phyloP scores from a whole-genome alignment of 2,113 vertebrate species.

The Nothocercus nigrocapillus region DNA sequence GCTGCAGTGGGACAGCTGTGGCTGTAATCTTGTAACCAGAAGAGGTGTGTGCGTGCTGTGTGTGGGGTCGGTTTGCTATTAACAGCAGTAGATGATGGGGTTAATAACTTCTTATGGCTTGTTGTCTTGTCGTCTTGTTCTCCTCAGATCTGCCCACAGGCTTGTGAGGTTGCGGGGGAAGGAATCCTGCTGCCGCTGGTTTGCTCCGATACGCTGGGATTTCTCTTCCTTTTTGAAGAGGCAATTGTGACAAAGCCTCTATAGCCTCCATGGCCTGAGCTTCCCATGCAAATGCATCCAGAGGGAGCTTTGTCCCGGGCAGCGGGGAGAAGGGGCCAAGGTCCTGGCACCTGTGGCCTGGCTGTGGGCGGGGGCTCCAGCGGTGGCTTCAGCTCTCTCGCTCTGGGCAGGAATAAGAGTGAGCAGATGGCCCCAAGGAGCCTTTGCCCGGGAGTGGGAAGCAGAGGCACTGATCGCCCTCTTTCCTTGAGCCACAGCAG shows the following conservation, averaged over 20 bases:
- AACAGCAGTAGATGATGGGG: neutral
- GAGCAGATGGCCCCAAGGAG: neutral
- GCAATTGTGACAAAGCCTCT: accelerated
- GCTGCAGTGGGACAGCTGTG: neutral
- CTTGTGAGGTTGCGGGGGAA: neutral
- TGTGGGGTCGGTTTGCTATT: neutral
- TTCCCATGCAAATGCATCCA: conserved; percentile 20
- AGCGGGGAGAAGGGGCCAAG: conserved; percentile 40
- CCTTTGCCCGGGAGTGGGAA: neutral
- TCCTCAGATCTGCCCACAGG: neutral
- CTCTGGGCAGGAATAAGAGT: neutral
- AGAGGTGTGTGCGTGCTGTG: neutral
- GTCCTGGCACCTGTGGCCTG: conserved; percentile 30
- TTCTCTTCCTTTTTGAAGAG: too few relatives aligned
- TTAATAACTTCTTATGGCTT: neutral
- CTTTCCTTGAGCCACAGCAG: neutral
- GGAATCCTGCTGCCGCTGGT: neutral
- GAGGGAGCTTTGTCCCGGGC: conserved; percentile 45
- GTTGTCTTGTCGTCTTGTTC: neutral
- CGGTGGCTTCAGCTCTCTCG: conserved; percentile 37
- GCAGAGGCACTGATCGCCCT: neutral
- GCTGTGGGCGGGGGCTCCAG: conserved; percentile 26
- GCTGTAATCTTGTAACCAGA: neutral
- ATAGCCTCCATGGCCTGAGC: neutral
- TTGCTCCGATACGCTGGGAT: neutral